Evolutionary conservation across 2,113 vertebrate species (phyloP).

Genomic region (Dromaius novaehollandiae): DNA sequence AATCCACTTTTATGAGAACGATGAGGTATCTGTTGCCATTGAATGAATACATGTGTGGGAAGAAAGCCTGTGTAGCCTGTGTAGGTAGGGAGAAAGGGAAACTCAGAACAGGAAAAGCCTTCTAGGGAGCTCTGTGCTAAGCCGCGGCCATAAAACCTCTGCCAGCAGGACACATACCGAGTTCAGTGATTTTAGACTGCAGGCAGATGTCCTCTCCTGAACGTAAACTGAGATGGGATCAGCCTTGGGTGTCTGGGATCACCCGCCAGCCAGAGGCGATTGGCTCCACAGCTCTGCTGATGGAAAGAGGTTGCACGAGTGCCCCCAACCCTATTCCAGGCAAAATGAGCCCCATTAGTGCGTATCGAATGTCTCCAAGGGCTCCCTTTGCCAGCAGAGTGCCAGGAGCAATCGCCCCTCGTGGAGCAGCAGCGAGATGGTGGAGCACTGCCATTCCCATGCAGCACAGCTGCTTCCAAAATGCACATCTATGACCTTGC

Average conservation of each 20-base stretch:
- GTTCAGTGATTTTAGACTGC: constrained; percentile 21
- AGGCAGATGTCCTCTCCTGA: not conserved
- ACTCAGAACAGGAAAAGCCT: not conserved
- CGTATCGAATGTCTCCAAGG: not conserved
- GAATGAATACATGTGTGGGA: not conserved
- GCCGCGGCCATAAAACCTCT: not conserved
- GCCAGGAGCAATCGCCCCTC: not conserved
- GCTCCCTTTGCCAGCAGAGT: not conserved
- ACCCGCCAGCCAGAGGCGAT: not conserved
- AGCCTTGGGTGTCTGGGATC: not conserved
- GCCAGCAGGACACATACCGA: not conserved
- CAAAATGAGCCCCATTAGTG: not conserved
- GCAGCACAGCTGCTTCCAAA: not conserved
- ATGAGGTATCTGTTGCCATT: not conserved
- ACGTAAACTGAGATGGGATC: not conserved
- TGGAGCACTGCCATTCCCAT: not conserved
- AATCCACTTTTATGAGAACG: not conserved
- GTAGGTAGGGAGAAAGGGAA: not conserved
- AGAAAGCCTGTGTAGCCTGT: not conserved
- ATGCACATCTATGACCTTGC: not conserved
- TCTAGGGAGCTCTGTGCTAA: not conserved
- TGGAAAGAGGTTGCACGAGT: not conserved
- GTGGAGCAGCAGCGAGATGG: not conserved
- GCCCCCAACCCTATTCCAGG: not conserved
- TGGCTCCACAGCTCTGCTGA: not conserved